Evolutionary conservation across 2,113 vertebrate genomes (phyloP), one percentile per base, ranked within the genome.

Genomic region (Calidris pygmaea): DNA sequence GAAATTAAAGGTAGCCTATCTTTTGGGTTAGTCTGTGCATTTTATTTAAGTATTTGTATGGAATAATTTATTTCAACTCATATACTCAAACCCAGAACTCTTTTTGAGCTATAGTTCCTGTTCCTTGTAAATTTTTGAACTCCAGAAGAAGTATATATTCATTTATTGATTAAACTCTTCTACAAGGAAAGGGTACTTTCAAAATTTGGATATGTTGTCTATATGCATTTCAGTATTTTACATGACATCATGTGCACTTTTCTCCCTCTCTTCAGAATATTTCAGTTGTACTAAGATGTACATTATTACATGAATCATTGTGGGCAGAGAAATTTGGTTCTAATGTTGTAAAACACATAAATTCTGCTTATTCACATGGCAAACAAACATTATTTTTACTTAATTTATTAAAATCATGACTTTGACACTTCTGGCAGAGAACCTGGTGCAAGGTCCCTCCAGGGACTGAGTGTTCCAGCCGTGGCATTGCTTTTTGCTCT

Each of bases 391-490:
- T 63, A 35, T 21, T 86, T 80, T 76, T 39, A n/a, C 9, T 45
- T 39, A 50, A 72, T 50, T 48, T 78, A 39, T 34, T 47, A 65
- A 76, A 90, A 65, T 34, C 7, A 14, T 9, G 15, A 47, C 19
- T 82, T 62, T 50, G 30, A 34, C 19, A 22, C 2, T 37, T 70
- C 14, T 59, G 56, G 6, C 16, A 63, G 60, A 45, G 14, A 53
- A 45, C 3, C 3, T 14, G 3, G 5, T 24, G 18, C 26, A 32
- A 2, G 1, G 8, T 6, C 50, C 71, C 10, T 56, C 6, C 1
- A 4, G 27, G 34, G 32, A 56, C 23, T 34, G 39, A 5, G 10
- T n/a, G 12, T 53, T 34, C 27, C 29, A 35, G 29, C 30, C 1
- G 0, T 12, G 53, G 17, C 26, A 14, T 22, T 59, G 26, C 14